Base-by-base conservation (phyloP, 2,797 vertebrate species). In the Danio tinwini region DNA sequence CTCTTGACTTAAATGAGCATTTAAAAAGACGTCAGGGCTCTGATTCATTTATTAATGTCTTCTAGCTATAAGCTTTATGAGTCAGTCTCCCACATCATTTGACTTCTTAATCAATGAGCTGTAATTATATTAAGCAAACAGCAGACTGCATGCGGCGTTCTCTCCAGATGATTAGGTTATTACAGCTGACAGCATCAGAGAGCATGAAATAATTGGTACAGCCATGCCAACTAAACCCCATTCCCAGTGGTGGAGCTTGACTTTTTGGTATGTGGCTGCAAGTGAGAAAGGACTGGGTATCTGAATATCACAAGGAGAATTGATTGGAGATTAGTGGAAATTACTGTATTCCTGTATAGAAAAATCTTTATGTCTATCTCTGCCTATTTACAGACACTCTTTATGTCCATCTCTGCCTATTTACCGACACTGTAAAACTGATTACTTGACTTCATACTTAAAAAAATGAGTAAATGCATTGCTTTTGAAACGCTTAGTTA, bases 81-180 rank as follows among this genome's bases (percentile, higher is more conserved):
- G 58, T 62, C 11, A 56, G 58, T 62, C 11, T 49, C 52, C 42
- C 52, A 58, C 62, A 76, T 76, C 16, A 77, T 59, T 50, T 70
- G 59, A 64, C 74, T 56, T 76, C 37, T 62, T 61, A 62, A 69
- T 76, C 64, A 55, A 81, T 69, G 56, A 61, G 55, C 80, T 61
- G 58, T 71, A 63, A 45, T 78, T 74, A 74, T 63, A 59, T 79
- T 74, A 68, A 78, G 47, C 19, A 52, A 81, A 72, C 74, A 52
- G 42, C 45, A 75, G 61, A 73, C 68, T 58, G 21, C 68, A 78
- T 82, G 59, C 61, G 11, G 70, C 1, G 65, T 49, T 77, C 44
- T 68, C 12, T 59, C 19, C 17, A 50, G 64, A 77, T 77, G 21
- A 68, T 59, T 69, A 69, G 55, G 29, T 47, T 68, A 69, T 59